Evolutionary conservation across 2,888 invertebrate genomes (phyloP), one percentile per base, ranked within the genome.

Genomic region (Dorcus hopei): DNA sequence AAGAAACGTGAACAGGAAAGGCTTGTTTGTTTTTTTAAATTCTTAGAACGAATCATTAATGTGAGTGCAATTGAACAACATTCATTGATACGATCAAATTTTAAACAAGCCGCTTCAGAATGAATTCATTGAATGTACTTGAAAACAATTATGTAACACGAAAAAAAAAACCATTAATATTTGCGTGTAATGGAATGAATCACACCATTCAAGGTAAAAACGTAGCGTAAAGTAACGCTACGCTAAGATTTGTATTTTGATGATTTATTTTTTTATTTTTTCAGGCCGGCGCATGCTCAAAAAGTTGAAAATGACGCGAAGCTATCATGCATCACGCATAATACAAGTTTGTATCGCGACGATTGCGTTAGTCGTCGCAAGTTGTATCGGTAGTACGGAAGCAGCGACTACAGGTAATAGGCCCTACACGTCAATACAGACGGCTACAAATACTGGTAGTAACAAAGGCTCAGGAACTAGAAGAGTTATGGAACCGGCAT

Each of bases 401-500:
- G 64, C 64, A 38, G 64, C 62, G n/a, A 64, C 64, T 40, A 57
- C 61, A 26, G 62, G 52, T 38, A 39, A 59, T 42, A 54, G 58
- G 38, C 59, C 56, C 8, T 41, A 59, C 38, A 51, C 57, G 39
- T 54, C 58, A n/a, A 61, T 59, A 39, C 42, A 53, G 11, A 49
- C 50, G 8, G 7, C 16, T 19, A n/a, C 38, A 9, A 47, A 19
- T 19, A 52, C 38, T 26, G 52, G 57, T 23, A 38, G 39, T 14
- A 56, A 52, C 39, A 60, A 56, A 41, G 49, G 48, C 41, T 6
- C 26, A 33, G 26, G 26, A 33, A 49, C 39, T 26, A 57, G 59
- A 53, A 70, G 63, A 59, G 81, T 82, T 76, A 82, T 82, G 45
- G 84, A 87, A 68, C 80, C 87, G 59, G 90, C 89, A 3, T 93